Evolutionary conservation across 2,113 vertebrate species (phyloP).

Genomic region (Eubucco bourcierii): DNA sequence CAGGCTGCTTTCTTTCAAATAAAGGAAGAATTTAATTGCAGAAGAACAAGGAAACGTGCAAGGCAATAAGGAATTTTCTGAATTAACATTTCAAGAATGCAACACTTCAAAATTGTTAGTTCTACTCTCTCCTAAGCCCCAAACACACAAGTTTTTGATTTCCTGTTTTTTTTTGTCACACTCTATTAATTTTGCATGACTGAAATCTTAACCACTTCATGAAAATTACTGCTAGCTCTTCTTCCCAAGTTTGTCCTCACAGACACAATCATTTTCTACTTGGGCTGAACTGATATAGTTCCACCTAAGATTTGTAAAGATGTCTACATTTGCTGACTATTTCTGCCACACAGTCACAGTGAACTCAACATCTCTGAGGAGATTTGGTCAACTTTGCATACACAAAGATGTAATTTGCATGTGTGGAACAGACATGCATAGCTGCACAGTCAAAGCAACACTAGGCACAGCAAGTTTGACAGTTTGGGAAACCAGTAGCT

Average conservation of each 20-base stretch:
- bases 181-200: neutral
- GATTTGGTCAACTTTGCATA: neutral
- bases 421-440: rapidly evolving
- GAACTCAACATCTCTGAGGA: neutral
- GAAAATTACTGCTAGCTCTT: neutral
- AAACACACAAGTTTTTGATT: neutral
- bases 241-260: neutral
- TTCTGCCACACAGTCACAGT: neutral
- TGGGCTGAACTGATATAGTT: neutral
- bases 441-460: neutral
- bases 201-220: neutral
- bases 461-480: neutral
- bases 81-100: neutral
- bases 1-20: neutral
- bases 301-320: neutral
- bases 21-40: neutral
- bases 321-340: neutral
- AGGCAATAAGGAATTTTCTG: neutral
- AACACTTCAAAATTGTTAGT: neutral
- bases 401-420: rapidly evolving
- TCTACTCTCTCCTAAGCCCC: neutral
- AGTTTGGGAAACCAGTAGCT: neutral
- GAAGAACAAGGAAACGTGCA: neutral
- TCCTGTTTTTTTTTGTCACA: too few species aligned
- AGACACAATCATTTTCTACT: too few species aligned